phyloP scores from a whole-genome alignment of 2,113 vertebrate genomes.

The Porphyrio hochstetteri region DNA sequence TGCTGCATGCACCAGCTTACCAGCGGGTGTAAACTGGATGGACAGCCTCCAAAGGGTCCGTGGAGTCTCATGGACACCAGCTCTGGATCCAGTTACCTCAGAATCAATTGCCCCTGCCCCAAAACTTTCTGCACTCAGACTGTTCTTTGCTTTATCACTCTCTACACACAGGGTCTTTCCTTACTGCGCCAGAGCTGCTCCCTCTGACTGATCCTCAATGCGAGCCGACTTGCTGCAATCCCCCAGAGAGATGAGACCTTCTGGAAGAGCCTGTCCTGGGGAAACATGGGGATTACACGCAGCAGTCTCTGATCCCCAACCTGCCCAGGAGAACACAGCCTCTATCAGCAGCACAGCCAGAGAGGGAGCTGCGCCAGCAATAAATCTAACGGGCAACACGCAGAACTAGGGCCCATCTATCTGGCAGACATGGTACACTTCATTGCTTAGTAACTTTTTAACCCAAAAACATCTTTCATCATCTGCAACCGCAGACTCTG shows the following conservation, averaged over 20 bases:
- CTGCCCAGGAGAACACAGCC: background rate
- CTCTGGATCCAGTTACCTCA: background rate
- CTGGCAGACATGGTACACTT: background rate
- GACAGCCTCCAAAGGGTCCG: background rate
- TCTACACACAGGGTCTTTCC: background rate
- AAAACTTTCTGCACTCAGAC: background rate
- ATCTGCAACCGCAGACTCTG: background rate
- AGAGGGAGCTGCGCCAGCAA: background rate
- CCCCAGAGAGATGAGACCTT: rapidly evolving
- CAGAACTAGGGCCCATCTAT: background rate
- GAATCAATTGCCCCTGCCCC: background rate
- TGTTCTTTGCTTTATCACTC: background rate
- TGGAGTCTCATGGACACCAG: background rate
- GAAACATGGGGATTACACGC: background rate
- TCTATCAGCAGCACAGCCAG: background rate
- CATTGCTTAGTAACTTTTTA: background rate
- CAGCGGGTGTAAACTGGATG: background rate
- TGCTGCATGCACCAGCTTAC: background rate
- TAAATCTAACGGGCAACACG: background rate
- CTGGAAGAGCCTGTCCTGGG: background rate
- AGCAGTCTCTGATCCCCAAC: background rate
- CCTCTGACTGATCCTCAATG: background rate
- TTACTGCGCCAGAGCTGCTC: background rate
- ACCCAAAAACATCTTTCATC: background rate
- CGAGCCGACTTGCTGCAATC: background rate